Evolutionary conservation across 2,888 invertebrate genomes (phyloP).

Genomic region (Mellilla xanthometata): DNA sequence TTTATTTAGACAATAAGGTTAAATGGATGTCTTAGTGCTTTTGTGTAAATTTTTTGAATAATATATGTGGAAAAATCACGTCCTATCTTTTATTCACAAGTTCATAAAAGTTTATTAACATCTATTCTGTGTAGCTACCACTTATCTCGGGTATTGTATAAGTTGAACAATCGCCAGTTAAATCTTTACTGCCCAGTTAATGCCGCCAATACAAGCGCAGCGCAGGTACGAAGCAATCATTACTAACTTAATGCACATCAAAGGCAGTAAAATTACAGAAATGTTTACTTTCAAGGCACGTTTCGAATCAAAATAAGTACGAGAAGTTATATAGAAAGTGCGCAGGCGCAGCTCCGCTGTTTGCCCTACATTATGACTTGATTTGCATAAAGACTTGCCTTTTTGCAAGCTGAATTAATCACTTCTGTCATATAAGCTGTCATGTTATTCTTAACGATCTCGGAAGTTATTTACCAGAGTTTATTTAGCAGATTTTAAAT

Average conservation of each 20-base stretch:
- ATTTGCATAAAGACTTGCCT: constrained; percentile 19
- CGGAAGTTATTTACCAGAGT: constrained; percentile 2
- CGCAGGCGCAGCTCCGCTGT: constrained; percentile 10
- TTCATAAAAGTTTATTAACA: not conserved
- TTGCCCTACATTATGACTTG: constrained; percentile 14
- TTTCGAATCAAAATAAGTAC: constrained; percentile 12
- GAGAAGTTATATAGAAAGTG: constrained; percentile 22
- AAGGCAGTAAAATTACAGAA: constrained; percentile 6
- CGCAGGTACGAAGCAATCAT: constrained; percentile 1
- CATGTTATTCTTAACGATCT: constrained; percentile 7
- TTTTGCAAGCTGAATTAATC: constrained; percentile 9
- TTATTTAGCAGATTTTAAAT: constrained; percentile 1
- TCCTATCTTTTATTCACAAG: constrained; percentile 34
- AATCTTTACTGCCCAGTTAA: constrained; percentile 11
- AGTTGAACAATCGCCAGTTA: constrained; percentile 16
- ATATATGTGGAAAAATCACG: constrained; percentile 79
- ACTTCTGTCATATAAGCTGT: constrained; percentile 6
- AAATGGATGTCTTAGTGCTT: constrained; percentile 84
- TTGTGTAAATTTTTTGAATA: constrained; percentile 83
- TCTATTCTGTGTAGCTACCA: not conserved
- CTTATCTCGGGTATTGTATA: constrained; percentile 3
- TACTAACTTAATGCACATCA: constrained; percentile 3
- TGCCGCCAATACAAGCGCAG: constrained; percentile 1
- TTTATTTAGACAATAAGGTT: constrained; percentile 83
- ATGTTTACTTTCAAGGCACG: constrained; percentile 18